phyloP scores from a whole-genome alignment of 2,113 vertebrate genomes.

The Salminus brasiliensis region DNA sequence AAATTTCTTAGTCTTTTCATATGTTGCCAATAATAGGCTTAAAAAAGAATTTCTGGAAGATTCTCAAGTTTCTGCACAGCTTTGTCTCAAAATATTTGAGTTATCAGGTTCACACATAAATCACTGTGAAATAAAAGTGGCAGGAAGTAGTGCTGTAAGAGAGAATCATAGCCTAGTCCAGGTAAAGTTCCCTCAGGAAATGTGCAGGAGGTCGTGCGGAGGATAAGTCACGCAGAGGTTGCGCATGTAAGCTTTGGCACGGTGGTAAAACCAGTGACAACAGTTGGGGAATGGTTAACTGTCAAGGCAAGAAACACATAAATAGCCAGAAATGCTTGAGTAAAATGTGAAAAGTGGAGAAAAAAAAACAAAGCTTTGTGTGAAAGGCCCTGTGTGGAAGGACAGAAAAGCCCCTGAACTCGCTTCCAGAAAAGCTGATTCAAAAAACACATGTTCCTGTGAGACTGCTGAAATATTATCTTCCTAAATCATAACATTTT shows the following conservation, averaged over 20 bases:
- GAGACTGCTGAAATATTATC: slow-evolving; percentile 79
- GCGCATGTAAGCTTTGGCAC: slow-evolving; percentile 8
- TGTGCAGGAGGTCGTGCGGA: slow-evolving; percentile 31
- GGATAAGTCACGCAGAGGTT: slow-evolving; percentile 15
- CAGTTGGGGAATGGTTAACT: slow-evolving; percentile 58
- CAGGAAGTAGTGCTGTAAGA: slow-evolving; percentile 38
- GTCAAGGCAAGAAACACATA: slow-evolving; percentile 48
- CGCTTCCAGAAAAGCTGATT: slow-evolving; percentile 67
- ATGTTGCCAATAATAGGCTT: slow-evolving; percentile 55
- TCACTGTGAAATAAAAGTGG: slow-evolving; percentile 59
- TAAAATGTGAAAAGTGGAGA: slow-evolving; percentile 35
- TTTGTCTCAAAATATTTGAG: slow-evolving; percentile 61
- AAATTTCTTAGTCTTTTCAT: slow-evolving; percentile 66
- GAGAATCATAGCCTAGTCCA: slow-evolving; percentile 46
- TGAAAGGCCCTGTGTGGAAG: slow-evolving; percentile 60
- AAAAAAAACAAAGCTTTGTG: slow-evolving; percentile 52
- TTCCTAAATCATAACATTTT: slow-evolving; percentile 76
- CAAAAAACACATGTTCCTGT: slow-evolving; percentile 73
- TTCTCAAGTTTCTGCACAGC: slow-evolving; percentile 57
- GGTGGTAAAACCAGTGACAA: slow-evolving; percentile 44
- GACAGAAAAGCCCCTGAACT: slow-evolving; percentile 70
- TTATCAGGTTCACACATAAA: slow-evolving; percentile 61
- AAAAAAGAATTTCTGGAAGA: slow-evolving; percentile 51
- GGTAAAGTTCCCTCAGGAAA: slow-evolving; percentile 59
- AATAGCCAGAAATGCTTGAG: slow-evolving; percentile 52